These are phyloP conservation scores for Datnioides undecimradiatus DNA, from an alignment of 2,113 vertebrate species.

Conservation along the genomic window DNA sequence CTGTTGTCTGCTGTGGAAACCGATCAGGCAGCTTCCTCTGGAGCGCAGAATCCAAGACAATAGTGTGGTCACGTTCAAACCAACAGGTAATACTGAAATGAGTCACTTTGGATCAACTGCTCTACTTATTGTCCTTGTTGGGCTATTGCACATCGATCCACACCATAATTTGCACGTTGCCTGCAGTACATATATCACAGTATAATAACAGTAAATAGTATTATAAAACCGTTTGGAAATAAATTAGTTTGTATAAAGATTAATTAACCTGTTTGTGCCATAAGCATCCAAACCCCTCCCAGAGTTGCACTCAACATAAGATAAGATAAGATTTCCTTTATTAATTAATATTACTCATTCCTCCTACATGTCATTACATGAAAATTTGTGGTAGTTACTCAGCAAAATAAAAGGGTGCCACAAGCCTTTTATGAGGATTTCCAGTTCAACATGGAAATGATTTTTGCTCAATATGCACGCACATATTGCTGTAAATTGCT, in stretches of 20 bases:
- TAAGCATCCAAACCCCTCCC: background rate
- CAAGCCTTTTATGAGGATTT: no score
- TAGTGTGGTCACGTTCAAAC: conserved; percentile 30
- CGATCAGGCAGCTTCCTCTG: conserved; percentile 26
- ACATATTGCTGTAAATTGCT: background rate
- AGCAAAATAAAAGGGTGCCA: no score
- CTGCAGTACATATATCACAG: no score
- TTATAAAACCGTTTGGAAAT: no score
- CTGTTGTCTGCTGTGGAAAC: conserved; percentile 30
- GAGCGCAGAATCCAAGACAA: conserved; percentile 39
- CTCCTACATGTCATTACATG: no score
- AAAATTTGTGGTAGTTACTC: no score
- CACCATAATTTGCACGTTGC: background rate
- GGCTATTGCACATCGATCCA: background rate
- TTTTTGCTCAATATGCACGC: no score
- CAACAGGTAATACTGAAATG: conserved; percentile 54
- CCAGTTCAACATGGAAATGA: no score
- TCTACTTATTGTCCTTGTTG: conserved; percentile 42
- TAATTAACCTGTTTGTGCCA: background rate
- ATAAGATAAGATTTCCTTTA: no score
- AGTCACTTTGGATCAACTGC: conserved; percentile 44
- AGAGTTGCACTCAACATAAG: background rate
- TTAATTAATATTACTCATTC: no score
- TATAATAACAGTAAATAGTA: no score
- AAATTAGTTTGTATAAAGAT: background rate